Evolutionary conservation across 2,113 vertebrate genomes (phyloP).

Genomic region (Theristicus caerulescens): DNA sequence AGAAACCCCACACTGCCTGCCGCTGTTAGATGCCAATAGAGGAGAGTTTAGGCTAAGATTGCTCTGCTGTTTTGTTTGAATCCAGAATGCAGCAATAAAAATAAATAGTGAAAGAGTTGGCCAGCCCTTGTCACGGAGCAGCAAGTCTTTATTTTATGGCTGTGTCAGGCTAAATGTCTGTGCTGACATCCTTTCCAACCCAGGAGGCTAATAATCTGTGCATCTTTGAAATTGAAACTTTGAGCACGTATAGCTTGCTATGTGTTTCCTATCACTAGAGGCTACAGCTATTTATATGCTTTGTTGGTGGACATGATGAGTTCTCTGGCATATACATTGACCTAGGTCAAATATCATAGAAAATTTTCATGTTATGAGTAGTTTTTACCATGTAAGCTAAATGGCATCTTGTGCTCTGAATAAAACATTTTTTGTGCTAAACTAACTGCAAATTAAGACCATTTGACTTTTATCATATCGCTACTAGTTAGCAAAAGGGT

Average conservation of each 20-base stretch:
- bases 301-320: neutral
- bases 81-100: conserved; percentile 38
- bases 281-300: neutral
- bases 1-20: neutral
- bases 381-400: neutral
- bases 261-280: neutral
- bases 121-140: neutral
- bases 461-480: neutral
- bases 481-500: neutral
- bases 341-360: neutral
- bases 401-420: neutral
- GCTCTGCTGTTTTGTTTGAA: neutral
- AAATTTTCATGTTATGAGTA: neutral
- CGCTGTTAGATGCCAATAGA: neutral
- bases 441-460: neutral
- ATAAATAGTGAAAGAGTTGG: neutral
- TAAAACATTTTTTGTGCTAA: neutral
- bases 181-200: neutral
- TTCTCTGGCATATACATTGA: neutral
- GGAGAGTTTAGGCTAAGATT: neutral
- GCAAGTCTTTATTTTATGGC: neutral
- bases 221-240: neutral
- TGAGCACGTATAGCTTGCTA: neutral
- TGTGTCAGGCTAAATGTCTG: neutral
- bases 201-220: neutral